These are phyloP conservation scores for Macrostomum cliftonense DNA, from an alignment of 2,888 invertebrate species.

Conservation along the genomic window DNA sequence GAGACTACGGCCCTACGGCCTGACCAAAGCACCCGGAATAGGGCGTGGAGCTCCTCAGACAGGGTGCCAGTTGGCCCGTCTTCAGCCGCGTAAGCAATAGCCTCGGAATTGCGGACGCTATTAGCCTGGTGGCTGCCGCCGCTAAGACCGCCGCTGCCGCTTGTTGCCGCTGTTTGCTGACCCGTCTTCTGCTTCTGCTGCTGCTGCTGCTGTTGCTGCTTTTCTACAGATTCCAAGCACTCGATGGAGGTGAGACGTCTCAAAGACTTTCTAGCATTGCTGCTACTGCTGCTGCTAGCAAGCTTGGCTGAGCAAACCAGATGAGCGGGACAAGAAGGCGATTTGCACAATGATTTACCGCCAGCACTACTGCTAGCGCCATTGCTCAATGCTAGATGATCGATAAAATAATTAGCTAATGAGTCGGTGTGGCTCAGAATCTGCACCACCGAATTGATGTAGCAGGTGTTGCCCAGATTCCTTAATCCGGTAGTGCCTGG, in stretches of 20 bases:
- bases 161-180: neutral
- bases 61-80: constrained; percentile 17
- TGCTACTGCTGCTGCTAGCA: constrained; percentile 3
- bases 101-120: no score
- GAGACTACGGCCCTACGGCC: constrained; percentile 33
- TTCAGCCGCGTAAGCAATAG: neutral
- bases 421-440: constrained; percentile 23
- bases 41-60: constrained; percentile 27
- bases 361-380: no score
- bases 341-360: no score
- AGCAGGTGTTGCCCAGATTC: constrained; percentile 37
- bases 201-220: no score
- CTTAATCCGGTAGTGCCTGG: constrained; percentile 35
- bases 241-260: neutral
- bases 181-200: no score
- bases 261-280: constrained; percentile 2
- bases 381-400: no score
- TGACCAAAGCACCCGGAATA: constrained; percentile 34
- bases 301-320: no score
- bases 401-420: no score
- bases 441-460: constrained; percentile 36
- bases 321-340: no score
- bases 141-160: neutral
- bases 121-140: constrained; percentile 1
- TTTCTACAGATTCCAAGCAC: no score